phyloP scores from a whole-genome alignment of 2,113 vertebrate genomes.

The Heterocephalus glaber region DNA sequence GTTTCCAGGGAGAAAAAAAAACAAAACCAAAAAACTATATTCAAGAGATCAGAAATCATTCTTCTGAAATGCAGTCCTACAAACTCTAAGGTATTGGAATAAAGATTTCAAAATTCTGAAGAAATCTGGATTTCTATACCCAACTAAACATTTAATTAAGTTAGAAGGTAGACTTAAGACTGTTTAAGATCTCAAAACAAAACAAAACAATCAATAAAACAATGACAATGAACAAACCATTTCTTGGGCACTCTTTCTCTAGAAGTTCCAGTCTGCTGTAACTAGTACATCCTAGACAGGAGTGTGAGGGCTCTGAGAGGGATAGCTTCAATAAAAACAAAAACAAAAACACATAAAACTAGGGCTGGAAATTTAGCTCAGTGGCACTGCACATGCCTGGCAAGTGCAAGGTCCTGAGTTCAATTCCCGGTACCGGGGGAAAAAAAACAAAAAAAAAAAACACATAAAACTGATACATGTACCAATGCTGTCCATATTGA shows the following conservation, averaged over 20 bases:
- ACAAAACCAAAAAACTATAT: neutral
- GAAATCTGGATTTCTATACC: neutral
- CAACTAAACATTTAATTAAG: neutral
- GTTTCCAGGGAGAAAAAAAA: neutral
- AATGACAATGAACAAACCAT: neutral
- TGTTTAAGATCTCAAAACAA: neutral
- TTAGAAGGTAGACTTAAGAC: neutral
- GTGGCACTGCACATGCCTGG: too few species aligned
- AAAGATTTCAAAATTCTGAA: neutral
- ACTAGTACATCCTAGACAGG: neutral
- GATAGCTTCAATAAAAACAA: neutral
- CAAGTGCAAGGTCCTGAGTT: too few species aligned
- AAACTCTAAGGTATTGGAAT: neutral
- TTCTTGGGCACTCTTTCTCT: neutral
- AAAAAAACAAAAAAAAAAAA: neutral
- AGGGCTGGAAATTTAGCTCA: too few species aligned
- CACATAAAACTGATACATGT: neutral
- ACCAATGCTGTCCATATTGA: neutral
- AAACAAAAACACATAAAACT: too few species aligned
- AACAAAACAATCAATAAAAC: neutral
- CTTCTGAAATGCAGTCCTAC: neutral
- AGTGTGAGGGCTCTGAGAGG: neutral
- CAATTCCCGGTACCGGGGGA: too few species aligned
- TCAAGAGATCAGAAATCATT: neutral
- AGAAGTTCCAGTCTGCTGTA: neutral